phyloP scores from a whole-genome alignment of 30 jellyfish, hydroid and myxozoan species.

The Aurelia coerulea region DNA sequence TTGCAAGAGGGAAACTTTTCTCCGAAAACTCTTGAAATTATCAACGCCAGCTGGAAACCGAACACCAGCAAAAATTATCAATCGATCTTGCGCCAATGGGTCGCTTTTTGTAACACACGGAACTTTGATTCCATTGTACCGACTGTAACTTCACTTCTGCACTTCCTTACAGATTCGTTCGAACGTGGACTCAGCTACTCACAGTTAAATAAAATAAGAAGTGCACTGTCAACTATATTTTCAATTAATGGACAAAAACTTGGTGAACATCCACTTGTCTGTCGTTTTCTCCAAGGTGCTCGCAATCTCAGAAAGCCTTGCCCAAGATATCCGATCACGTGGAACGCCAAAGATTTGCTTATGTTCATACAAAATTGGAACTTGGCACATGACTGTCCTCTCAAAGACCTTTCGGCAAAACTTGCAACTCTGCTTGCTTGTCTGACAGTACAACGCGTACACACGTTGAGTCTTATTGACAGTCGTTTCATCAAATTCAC shows the following conservation, averaged over 20 bases:
- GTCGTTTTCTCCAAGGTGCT: slow-evolving; percentile 20
- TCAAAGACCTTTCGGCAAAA: background rate
- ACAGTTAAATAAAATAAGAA: slow-evolving; percentile 1
- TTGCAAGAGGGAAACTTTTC: background rate
- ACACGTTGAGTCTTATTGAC: background rate
- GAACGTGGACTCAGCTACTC: too few species aligned
- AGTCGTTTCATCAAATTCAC: slow-evolving; percentile 8
- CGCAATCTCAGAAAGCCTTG: slow-evolving; percentile 1
- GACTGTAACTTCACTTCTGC: slow-evolving; percentile 17
- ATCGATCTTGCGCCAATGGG: slow-evolving; percentile 26
- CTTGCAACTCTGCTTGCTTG: slow-evolving; percentile 7
- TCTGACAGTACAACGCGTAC: slow-evolving; percentile 5
- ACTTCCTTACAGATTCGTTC: too few species aligned
- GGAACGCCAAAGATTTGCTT: slow-evolving; percentile 37
- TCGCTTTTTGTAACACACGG: slow-evolving; percentile 22
- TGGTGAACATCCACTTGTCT: slow-evolving; percentile 27
- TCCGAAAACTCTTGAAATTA: slow-evolving; percentile 6
- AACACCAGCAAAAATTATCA: slow-evolving; percentile 3
- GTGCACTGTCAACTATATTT: slow-evolving; percentile 25
- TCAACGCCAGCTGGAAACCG: slow-evolving; percentile 23
- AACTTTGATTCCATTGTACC: slow-evolving; percentile 11
- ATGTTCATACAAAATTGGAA: slow-evolving; percentile 4
- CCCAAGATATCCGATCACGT: slow-evolving; percentile 11
- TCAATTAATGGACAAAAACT: background rate
- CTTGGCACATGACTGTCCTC: background rate